A percentile compares a stretch with the other conserved stretches of the same genome.
Conservation (phyloP, 2,113 vertebrate species). For the Phrynocephalus versicolor region DNA sequence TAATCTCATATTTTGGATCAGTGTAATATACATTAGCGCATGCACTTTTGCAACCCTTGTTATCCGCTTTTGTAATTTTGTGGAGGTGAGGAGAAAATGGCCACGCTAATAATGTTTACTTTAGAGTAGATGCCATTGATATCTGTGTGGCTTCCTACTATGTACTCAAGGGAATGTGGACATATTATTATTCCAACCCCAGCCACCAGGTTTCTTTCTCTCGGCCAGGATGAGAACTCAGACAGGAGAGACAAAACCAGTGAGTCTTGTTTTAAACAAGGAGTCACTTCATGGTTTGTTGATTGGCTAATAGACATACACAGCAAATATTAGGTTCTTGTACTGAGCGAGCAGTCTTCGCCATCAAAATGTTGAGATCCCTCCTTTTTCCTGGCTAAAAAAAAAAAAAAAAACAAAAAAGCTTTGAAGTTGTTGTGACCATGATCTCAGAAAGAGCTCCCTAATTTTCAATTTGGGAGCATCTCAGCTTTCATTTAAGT, state of each 20-base stretch:
- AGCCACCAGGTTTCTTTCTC: neutral
- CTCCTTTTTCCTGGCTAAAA: too few species aligned
- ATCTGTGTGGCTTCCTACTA: neutral
- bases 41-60: neutral
- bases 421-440: neutral
- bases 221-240: neutral
- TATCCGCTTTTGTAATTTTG: neutral
- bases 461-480: neutral
- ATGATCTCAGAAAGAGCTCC: too few species aligned
- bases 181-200: neutral
- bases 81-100: neutral
- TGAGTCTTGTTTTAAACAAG: neutral
- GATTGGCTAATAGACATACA: neutral
- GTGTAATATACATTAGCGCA: neutral
- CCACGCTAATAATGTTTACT: neutral
- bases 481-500: slow-evolving; percentile 58
- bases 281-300: neutral
- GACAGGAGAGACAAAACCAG: neutral
- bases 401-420: too few species aligned
- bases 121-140: neutral
- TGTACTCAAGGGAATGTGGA: neutral
- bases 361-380: neutral
- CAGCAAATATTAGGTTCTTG: neutral
- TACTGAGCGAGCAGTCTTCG: neutral
- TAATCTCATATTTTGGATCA: neutral